Percentiles rank a stretch among this genome's conserved stretches.
Conservation (phyloP, 2,888 invertebrate species). For the Mimachlamys varia region DNA sequence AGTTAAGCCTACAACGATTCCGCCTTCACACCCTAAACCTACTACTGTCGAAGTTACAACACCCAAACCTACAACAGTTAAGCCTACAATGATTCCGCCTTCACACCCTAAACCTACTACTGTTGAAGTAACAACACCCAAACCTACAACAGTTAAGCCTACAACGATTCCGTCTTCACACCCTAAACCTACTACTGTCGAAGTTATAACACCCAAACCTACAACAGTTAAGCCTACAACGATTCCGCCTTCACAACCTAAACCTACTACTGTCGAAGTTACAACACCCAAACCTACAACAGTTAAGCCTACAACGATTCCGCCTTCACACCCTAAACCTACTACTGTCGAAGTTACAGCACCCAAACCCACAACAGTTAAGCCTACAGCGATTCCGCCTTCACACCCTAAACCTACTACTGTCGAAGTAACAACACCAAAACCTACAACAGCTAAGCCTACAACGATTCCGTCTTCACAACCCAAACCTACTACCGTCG, state of each 20-base stretch:
- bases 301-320: background rate
- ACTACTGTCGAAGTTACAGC: no score
- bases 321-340: background rate
- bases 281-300: background rate
- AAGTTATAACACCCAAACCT: background rate
- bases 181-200: background rate
- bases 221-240: background rate
- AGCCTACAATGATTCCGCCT: background rate
- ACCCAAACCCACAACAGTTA: background rate
- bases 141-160: background rate
- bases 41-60: background rate
- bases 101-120: background rate
- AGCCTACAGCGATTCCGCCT: background rate
- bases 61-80: background rate
- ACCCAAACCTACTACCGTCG: no score
- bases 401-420: background rate
- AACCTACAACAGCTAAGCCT: background rate
- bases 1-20: no score
- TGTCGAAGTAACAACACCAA: background rate
- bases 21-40: no score
- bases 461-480: no score
- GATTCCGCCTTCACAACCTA: no score
- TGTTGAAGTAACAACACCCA: background rate
- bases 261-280: background rate
- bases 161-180: no score